A percentile compares a stretch with the other conserved stretches of the same genome.
Conservation (phyloP, 1,140 invertebrate genomes). For the Littorina saxatilis region DNA sequence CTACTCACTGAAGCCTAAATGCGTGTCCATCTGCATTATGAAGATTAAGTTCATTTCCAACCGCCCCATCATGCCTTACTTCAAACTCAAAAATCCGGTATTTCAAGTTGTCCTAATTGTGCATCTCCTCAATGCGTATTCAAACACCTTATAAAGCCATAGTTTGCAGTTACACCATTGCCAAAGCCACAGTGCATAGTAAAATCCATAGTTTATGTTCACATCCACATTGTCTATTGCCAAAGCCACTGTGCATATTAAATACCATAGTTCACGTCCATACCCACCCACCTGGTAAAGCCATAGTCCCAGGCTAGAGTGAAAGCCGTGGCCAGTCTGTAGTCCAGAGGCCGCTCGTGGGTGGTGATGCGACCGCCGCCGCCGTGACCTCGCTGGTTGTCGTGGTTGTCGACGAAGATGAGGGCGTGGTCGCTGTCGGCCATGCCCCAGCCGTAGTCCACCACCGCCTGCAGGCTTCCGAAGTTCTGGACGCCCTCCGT, state of each 20-base stretch:
- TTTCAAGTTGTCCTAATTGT: no score
- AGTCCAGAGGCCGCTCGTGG: slow-evolving; percentile 58
- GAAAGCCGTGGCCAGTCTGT: slow-evolving; percentile 86
- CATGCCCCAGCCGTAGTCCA: slow-evolving; percentile 66
- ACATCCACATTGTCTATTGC: neutral
- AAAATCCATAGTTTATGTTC: no score
- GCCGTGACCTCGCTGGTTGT: slow-evolving; percentile 74
- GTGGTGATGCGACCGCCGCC: slow-evolving; percentile 57
- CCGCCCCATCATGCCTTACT: no score
- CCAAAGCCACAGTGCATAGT: no score
- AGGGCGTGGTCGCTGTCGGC: slow-evolving; percentile 71
- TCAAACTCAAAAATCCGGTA: no score
- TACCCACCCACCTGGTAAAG: slow-evolving; percentile 69
- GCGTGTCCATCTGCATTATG: no score
- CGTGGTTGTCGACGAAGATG: slow-evolving; percentile 77
- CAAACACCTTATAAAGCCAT: no score
- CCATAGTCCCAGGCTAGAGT: slow-evolving; percentile 87
- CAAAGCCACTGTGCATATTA: no score
- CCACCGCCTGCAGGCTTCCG: slow-evolving; percentile 45
- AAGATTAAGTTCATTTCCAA: no score
- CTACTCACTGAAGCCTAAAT: no score
- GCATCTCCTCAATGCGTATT: no score
- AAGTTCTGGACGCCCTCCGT: slow-evolving; percentile 51
- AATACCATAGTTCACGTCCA: neutral
- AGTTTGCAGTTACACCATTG: no score